Conservation (phyloP, 2,113 vertebrate genomes). For the Manacus vitellinus region DNA sequence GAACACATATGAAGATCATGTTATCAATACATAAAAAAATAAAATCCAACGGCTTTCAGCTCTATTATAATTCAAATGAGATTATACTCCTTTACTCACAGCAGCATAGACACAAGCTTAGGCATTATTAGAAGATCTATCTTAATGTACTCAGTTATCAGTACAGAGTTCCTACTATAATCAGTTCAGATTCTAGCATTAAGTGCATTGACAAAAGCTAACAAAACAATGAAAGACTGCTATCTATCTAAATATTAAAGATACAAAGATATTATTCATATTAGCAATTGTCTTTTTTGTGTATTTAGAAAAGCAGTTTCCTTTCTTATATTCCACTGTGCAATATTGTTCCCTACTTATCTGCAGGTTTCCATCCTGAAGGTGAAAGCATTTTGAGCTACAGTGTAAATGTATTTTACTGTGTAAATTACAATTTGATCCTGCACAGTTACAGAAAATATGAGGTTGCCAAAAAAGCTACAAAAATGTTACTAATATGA, state of each 20-base stretch:
- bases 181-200: not conserved
- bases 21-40: not conserved
- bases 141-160: not conserved
- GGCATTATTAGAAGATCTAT: not conserved
- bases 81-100: not conserved
- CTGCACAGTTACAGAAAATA: not conserved
- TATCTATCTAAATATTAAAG: not conserved
- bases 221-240: not conserved
- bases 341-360: not conserved
- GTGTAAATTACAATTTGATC: not conserved
- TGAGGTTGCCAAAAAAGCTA: not conserved
- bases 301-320: not conserved
- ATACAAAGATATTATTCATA: not conserved
- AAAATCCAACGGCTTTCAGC: not conserved
- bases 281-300: not conserved
- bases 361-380: not conserved
- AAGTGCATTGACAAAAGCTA: not conserved
- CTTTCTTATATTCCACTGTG: not conserved
- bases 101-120: not conserved
- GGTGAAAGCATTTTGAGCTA: not conserved
- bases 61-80: not conserved
- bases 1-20: not conserved
- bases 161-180: not conserved
- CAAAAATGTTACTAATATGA: not conserved
- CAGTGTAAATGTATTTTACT: not conserved